A percentile compares a stretch with the other conserved stretches of the same genome.
These are phyloP conservation scores for Philotrypesis tridentata DNA, from an alignment of 1,140 invertebrate species.

Conservation along the genomic window DNA sequence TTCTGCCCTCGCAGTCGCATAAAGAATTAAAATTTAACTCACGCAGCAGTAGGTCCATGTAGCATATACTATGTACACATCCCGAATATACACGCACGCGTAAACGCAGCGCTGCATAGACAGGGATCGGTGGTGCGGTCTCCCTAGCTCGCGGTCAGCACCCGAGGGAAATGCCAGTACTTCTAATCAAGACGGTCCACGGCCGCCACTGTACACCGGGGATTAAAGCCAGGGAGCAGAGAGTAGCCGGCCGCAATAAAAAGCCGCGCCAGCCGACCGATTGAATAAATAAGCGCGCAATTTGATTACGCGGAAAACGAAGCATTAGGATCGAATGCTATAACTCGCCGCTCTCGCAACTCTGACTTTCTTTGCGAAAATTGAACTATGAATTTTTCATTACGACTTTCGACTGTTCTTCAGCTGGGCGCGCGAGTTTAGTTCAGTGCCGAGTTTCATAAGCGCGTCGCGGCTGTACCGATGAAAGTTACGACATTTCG, in stretches of 20 bases:
- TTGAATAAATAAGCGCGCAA: slow-evolving; percentile 31
- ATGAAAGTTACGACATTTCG: no score
- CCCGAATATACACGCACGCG: neutral
- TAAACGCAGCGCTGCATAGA: neutral
- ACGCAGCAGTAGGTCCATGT: neutral
- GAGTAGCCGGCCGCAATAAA: slow-evolving; percentile 18
- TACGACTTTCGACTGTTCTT: neutral
- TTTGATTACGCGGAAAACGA: slow-evolving; percentile 23
- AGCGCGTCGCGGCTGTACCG: no score
- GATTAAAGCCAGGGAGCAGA: slow-evolving; percentile 18
- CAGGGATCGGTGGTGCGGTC: neutral
- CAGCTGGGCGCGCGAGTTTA: no score
- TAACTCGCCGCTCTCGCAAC: neutral
- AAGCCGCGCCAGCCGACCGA: neutral
- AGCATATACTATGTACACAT: no score
- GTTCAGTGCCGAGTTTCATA: no score
- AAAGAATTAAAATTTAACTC: neutral
- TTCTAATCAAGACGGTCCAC: slow-evolving; percentile 47
- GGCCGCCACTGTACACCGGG: slow-evolving; percentile 21
- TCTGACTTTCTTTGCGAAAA: neutral
- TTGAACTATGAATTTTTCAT: neutral
- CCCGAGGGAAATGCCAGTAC: slow-evolving; percentile 44
- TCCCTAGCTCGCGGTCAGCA: slow-evolving; percentile 43
- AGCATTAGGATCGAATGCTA: neutral
- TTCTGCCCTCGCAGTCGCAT: neutral